A percentile compares a stretch with the other conserved stretches of the same genome.
phyloP scores from a whole-genome alignment of 2,888 invertebrate genomes.

The Pheosia gnoma region DNA sequence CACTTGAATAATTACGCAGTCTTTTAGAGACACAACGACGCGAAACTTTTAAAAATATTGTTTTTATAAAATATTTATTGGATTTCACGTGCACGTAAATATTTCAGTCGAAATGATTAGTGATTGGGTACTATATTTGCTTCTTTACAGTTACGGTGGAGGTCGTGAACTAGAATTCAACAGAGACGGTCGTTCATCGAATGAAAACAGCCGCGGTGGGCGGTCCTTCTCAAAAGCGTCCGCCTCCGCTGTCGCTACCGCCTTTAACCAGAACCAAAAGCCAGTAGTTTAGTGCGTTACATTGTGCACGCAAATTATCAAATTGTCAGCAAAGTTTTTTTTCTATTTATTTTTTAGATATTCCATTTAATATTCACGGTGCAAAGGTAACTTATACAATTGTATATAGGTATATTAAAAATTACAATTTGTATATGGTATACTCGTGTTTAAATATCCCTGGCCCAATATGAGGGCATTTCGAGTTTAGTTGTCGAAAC shows the following conservation, averaged over 20 bases:
- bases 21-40: too few species aligned
- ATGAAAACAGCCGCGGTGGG: slow-evolving; percentile 39
- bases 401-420: neutral
- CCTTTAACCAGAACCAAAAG: slow-evolving; percentile 40
- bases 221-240: slow-evolving; percentile 49
- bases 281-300: neutral
- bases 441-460: too few species aligned
- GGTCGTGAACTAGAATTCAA: slow-evolving; percentile 52
- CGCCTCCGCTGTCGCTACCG: slow-evolving; percentile 46
- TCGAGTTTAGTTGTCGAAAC: too few species aligned
- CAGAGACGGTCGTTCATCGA: slow-evolving; percentile 40
- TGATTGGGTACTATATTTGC: slow-evolving; percentile 6
- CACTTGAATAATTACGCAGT: too few species aligned
- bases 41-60: too few species aligned
- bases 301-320: too few species aligned
- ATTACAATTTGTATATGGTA: neutral
- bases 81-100: too few species aligned
- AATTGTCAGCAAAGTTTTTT: too few species aligned
- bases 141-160: slow-evolving; percentile 40
- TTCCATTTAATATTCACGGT: neutral
- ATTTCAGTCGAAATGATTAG: too few species aligned
- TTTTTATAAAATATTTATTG: too few species aligned
- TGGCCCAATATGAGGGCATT: too few species aligned
- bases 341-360: too few species aligned
- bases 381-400: neutral